Evolutionary conservation across 2,888 invertebrate species (phyloP), one percentile per base, ranked within the genome.

Genomic region (Trichogramma dendrolimi): DNA sequence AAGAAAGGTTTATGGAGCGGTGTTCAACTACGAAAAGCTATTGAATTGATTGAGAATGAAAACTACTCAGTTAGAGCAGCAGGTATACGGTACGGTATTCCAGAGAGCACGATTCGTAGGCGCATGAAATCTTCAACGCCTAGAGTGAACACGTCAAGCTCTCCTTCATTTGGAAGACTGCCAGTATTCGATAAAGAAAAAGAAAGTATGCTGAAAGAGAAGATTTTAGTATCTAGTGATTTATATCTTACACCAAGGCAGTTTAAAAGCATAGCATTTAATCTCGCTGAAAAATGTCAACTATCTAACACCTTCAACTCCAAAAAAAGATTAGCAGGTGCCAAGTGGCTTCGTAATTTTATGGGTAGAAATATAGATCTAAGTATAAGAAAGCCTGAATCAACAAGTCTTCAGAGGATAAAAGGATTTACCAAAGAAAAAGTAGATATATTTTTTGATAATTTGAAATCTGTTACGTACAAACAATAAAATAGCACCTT

Each of bases 301-400:
- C 52, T 68, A 47, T 44, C 62, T 8, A 66, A 68, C 46, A 49
- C 60, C 11, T 71, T 71, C 42, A 69, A 64, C 44, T 60, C 58
- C 48, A 50, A 61, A n/a, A 62, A 60, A 11, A n/a, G 11, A 51
- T 62, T 48, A 14, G 68, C 70, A 11, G 70, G 67, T 5, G 68
- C 67, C 60, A 41, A 71, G 8, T 69, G 62, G 50, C 67, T 58
- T 38, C 59, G 60, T 49, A 10, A 40, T 2, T 71, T 69, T 52
- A 66, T 64, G 61, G 63, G 61, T 11, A 59, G 62, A 48, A 43
- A 68, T 51, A 27, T 59, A 4, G 60, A 66, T 14, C 38, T 66
- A 51, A 27, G 51, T 5, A 11, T 67, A 11, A 58, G 68, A 41
- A 63, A 42, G 6, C 47, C 68, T 0, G 58, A 68, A 27, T 49